Evolutionary conservation across 1,140 invertebrate species (phyloP).

Genomic region (Zaprionus kolodkinae): DNA sequence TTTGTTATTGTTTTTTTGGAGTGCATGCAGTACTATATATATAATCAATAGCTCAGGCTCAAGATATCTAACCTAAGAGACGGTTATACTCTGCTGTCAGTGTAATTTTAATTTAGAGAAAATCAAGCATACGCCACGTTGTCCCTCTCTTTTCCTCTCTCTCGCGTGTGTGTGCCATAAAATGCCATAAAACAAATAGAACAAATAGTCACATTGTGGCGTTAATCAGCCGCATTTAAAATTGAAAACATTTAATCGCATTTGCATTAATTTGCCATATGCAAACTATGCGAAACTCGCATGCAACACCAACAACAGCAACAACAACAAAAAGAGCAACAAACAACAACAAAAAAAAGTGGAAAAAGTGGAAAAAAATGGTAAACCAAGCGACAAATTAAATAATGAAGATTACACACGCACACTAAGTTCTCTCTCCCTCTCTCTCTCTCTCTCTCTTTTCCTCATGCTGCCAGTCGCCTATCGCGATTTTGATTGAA

Average conservation of each 20-base stretch:
- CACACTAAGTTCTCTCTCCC: constrained; percentile 19
- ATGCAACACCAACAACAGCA: constrained; percentile 11
- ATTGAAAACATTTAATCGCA: constrained; percentile 71
- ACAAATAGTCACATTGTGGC: constrained; percentile 51
- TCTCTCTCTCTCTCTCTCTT: background rate
- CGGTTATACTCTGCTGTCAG: too few species aligned
- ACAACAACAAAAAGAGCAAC: background rate
- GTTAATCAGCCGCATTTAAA: constrained; percentile 51
- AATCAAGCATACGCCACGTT: constrained; percentile 33
- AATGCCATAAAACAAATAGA: constrained; percentile 8
- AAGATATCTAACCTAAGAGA: too few species aligned
- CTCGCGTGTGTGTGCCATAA: background rate
- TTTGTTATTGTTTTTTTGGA: constrained; percentile 63
- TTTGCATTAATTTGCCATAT: constrained; percentile 65
- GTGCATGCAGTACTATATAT: too few species aligned
- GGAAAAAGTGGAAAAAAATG: too few species aligned
- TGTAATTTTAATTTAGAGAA: too few species aligned
- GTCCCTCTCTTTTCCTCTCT: background rate
- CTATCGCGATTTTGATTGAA: constrained; percentile 65
- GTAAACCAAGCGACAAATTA: constrained; percentile 62
- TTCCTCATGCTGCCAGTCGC: background rate
- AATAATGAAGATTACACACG: constrained; percentile 68
- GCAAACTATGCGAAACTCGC: constrained; percentile 28
- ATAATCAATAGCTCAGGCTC: constrained; percentile 20
- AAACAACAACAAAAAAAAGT: constrained; percentile 26